Evolutionary conservation across 1,140 invertebrate genomes (phyloP).

Genomic region (Artemia franciscana): DNA sequence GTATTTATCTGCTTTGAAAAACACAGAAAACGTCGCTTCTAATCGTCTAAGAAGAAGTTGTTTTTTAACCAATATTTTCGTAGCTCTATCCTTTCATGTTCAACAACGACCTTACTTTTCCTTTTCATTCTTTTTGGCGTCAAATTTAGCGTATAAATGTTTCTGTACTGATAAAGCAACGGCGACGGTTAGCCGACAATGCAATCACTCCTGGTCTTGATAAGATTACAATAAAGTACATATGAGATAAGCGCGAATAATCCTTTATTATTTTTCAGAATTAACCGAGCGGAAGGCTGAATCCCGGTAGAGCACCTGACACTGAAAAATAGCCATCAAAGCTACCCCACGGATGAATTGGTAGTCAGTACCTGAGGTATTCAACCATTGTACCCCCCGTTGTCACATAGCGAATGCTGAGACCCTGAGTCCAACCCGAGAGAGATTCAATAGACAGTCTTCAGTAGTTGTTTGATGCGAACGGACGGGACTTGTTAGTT

Average conservation of each 20-base stretch:
- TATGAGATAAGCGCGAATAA: background rate
- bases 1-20: no score
- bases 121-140: background rate
- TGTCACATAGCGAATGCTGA: background rate
- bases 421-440: background rate
- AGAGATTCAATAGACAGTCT: background rate
- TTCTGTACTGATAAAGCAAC: background rate
- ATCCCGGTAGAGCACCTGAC: background rate
- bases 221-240: background rate
- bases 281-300: background rate
- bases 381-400: background rate
- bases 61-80: no score
- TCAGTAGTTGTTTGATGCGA: background rate
- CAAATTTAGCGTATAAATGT: background rate
- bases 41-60: no score
- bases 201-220: background rate
- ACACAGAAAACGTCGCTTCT: no score
- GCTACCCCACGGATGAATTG: background rate
- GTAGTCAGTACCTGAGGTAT: background rate
- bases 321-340: background rate
- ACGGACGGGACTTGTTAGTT: no score
- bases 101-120: no score
- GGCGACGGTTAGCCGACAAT: background rate
- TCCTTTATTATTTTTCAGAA: background rate
- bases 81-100: no score